Conservation (phyloP, 2,888 invertebrate species). For the Hanleya hanleyi region DNA sequence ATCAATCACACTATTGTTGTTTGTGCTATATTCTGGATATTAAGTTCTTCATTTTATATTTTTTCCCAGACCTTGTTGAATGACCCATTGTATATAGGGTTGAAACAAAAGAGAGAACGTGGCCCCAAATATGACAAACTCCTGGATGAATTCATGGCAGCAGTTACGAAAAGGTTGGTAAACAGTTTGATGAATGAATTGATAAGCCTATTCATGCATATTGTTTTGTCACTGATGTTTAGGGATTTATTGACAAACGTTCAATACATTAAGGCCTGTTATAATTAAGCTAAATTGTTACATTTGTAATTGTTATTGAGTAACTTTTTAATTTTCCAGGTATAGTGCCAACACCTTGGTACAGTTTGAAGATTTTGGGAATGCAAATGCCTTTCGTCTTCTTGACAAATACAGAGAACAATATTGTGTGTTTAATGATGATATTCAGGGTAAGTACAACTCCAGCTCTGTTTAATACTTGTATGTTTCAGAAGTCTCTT, state of each 20-base stretch:
- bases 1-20: no score
- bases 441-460: constrained; percentile 98
- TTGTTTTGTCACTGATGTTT: no score
- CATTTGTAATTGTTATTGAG: not conserved
- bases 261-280: no score
- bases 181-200: no score
- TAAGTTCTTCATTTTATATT: no score
- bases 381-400: constrained; percentile 95
- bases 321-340: constrained; percentile 58
- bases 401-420: constrained; percentile 90
- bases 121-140: constrained; percentile 94
- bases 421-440: constrained; percentile 99
- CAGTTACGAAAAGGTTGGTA: constrained; percentile 82
- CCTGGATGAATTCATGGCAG: constrained; percentile 97
- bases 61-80: constrained; percentile 82
- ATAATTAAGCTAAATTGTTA: no score
- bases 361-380: constrained; percentile 99
- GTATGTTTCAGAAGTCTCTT: no score
- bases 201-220: no score
- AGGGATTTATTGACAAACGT: no score
- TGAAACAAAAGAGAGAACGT: constrained; percentile 86
- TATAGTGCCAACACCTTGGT: constrained; percentile 77
- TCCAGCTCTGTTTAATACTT: no score
- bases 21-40: no score
- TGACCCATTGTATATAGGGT: constrained; percentile 96